phyloP scores from a whole-genome alignment of 2,797 vertebrate genomes.

The Brachyalestes nurse region DNA sequence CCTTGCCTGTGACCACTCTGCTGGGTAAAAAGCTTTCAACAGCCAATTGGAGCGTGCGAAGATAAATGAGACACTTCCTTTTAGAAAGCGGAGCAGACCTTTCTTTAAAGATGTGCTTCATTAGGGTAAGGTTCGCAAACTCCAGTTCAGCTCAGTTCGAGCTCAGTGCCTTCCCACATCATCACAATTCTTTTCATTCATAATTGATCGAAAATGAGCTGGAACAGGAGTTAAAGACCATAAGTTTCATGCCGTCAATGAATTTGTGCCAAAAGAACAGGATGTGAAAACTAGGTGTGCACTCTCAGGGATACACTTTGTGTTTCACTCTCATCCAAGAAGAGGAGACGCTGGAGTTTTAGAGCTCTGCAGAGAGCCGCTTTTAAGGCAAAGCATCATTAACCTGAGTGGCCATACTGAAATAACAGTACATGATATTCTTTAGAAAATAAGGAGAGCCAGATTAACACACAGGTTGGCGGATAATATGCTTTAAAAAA shows the following conservation, averaged over 20 bases:
- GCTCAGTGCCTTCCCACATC: not conserved
- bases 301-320: not conserved
- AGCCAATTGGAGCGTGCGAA: not conserved
- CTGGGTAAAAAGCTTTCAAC: not conserved
- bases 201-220: not conserved
- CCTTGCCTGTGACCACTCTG: not conserved
- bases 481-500: not conserved
- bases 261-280: not conserved
- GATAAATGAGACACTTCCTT: conserved; percentile 20
- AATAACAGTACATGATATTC: too few relatives aligned
- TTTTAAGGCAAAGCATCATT: too few relatives aligned
- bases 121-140: not conserved
- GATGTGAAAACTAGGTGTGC: not conserved
- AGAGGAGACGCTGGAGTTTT: not conserved
- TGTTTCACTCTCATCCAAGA: not conserved
- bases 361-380: too few relatives aligned
- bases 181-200: not conserved
- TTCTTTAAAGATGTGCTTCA: not conserved
- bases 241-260: not conserved
- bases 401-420: too few relatives aligned
- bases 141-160: not conserved
- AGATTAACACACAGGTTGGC: not conserved
- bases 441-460: too few relatives aligned
- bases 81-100: not conserved
- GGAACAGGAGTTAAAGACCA: not conserved